Evolutionary conservation across 2,797 vertebrate genomes (phyloP).

Genomic region (Aselliscus stoliczkanus): DNA sequence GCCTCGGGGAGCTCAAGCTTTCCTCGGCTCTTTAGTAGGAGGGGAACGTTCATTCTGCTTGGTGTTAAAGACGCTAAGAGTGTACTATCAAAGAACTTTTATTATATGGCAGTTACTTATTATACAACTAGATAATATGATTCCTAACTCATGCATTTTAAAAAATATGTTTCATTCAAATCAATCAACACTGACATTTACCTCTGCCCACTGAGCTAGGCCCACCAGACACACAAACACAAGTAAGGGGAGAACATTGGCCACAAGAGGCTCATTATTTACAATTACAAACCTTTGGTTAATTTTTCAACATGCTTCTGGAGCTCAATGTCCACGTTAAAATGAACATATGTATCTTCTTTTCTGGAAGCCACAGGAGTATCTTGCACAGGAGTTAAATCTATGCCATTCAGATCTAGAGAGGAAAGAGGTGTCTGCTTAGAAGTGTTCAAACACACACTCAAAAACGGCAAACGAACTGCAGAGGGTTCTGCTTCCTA

Average conservation of each 20-base stretch:
- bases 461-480: background rate
- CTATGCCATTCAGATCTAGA: slow-evolving; percentile 93
- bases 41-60: background rate
- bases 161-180: background rate
- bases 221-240: no score
- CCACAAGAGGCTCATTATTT: background rate
- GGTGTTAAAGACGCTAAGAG: background rate
- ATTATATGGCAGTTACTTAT: background rate
- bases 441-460: background rate
- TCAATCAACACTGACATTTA: background rate
- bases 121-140: background rate
- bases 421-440: slow-evolving; percentile 34
- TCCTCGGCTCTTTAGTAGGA: background rate
- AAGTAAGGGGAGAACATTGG: background rate
- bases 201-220: background rate
- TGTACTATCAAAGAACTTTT: background rate
- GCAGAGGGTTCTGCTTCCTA: background rate
- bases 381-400: slow-evolving; percentile 95
- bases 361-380: slow-evolving; percentile 95
- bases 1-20: background rate
- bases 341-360: slow-evolving; percentile 97
- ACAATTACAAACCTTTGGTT: slow-evolving; percentile 90
- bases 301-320: slow-evolving; percentile 97
- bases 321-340: slow-evolving; percentile 95
- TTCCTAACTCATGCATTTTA: background rate